Percentiles rank a stretch among this genome's conserved stretches.
Evolutionary conservation across 2,113 vertebrate species (phyloP).

Genomic region (Neofelis nebulosa): DNA sequence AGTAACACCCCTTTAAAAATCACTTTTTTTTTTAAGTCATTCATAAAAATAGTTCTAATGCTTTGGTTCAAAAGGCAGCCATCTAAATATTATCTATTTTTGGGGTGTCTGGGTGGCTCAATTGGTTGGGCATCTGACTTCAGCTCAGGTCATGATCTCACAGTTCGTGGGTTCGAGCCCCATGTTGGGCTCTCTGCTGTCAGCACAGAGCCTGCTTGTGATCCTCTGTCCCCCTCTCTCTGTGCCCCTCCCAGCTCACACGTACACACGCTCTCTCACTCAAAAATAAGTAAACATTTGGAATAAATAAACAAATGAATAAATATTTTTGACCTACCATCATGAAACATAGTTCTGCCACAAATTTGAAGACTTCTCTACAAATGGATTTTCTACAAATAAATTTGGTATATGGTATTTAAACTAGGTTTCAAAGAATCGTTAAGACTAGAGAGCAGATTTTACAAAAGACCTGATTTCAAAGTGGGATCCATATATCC

Average conservation of each 20-base stretch:
- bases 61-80: constrained; percentile 37
- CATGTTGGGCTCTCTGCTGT: too few relatives aligned
- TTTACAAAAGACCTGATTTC: constrained; percentile 13
- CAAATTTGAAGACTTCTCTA: constrained; percentile 30
- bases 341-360: neutral
- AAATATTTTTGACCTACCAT: neutral
- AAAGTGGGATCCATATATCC: neutral
- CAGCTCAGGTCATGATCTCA: too few relatives aligned
- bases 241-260: too few relatives aligned
- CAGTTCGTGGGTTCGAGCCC: too few relatives aligned
- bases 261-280: too few relatives aligned
- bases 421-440: constrained; percentile 34
- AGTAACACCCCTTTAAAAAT: neutral
- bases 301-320: too few relatives aligned
- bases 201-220: too few relatives aligned
- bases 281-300: too few relatives aligned
- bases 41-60: constrained; percentile 20
- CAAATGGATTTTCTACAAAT: constrained; percentile 29
- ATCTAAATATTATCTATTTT: constrained; percentile 9
- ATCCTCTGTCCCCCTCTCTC: too few relatives aligned
- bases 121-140: too few relatives aligned
- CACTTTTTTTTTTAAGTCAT: constrained; percentile 32
- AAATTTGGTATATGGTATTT: neutral
- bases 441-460: constrained; percentile 10
- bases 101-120: neutral